A percentile compares a stretch with the other conserved stretches of the same genome.
These are phyloP conservation scores for Marmota flaviventris DNA, from an alignment of 2,113 vertebrate species.

Conservation along the genomic window DNA sequence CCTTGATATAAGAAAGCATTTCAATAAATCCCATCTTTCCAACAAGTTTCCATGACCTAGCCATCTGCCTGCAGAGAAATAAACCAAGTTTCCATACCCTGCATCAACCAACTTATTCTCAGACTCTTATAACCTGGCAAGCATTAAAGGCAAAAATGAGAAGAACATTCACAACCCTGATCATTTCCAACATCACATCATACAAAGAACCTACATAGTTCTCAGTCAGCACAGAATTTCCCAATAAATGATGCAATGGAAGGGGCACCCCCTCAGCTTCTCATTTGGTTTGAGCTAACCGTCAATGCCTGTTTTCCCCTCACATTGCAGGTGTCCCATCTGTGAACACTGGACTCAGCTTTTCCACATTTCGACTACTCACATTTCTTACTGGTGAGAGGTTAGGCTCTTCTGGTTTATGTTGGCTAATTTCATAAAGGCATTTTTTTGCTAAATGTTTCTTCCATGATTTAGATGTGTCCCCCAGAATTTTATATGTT, in stretches of 20 bases:
- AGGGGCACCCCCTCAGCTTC: background rate
- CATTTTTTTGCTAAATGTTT: conserved; percentile 40
- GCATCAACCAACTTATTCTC: conserved; percentile 46
- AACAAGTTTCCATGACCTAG: conserved; percentile 67
- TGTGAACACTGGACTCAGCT: background rate
- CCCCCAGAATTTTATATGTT: background rate
- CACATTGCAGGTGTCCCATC: background rate
- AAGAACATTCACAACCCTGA: background rate
- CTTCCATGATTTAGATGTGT: background rate
- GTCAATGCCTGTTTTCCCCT: background rate
- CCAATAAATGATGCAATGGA: conserved; percentile 17
- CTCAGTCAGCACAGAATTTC: background rate
- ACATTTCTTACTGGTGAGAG: conserved; percentile 12
- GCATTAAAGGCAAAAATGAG: background rate
- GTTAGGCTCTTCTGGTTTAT: background rate
- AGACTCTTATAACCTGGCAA: conserved; percentile 32
- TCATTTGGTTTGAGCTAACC: background rate
- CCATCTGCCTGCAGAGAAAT: conserved; percentile 53
- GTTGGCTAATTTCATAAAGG: conserved; percentile 27
- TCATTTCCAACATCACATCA: conserved; percentile 38
- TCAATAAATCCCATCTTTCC: conserved; percentile 62
- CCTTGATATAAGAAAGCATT: conserved; percentile 53
- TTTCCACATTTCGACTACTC: background rate
- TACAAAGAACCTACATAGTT: background rate
- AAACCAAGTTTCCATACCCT: conserved; percentile 51